These are phyloP conservation scores for Anoplolepis gracilipes DNA, from an alignment of 1,140 invertebrate genomes.

Conservation along the genomic window DNA sequence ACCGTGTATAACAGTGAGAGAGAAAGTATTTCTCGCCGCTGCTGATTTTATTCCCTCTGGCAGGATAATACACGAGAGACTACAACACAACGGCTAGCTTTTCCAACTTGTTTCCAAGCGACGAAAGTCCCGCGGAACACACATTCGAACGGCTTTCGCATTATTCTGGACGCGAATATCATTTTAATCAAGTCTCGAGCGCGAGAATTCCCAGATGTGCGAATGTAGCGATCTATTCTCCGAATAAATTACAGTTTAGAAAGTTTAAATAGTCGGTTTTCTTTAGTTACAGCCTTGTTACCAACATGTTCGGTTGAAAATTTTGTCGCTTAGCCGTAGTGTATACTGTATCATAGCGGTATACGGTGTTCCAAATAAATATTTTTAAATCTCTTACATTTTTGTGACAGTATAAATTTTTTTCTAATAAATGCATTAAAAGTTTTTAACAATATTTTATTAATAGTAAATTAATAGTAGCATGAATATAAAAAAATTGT, in stretches of 20 bases:
- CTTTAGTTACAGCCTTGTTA: neutral
- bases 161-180: neutral
- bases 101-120: neutral
- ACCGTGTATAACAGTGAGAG: neutral
- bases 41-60: slow-evolving; percentile 15
- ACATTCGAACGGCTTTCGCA: neutral
- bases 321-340: neutral
- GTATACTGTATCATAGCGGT: too few relatives aligned
- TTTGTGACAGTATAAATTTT: too few relatives aligned
- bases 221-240: neutral
- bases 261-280: neutral
- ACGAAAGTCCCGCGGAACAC: neutral
- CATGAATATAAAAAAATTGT: neutral
- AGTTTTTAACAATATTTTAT: neutral
- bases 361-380: neutral
- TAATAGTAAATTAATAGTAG: neutral
- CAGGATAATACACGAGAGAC: neutral
- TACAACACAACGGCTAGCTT: neutral
- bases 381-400: too few relatives aligned
- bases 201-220: neutral
- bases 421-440: neutral
- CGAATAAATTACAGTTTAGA: neutral
- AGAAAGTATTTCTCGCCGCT: neutral
- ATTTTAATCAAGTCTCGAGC: slow-evolving; percentile 1
- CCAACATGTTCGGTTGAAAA: neutral